Percentiles rank a stretch among this genome's conserved stretches.
Evolutionary conservation across 2,797 vertebrate species (phyloP).

Genomic region (Gymnopithys bicolor): DNA sequence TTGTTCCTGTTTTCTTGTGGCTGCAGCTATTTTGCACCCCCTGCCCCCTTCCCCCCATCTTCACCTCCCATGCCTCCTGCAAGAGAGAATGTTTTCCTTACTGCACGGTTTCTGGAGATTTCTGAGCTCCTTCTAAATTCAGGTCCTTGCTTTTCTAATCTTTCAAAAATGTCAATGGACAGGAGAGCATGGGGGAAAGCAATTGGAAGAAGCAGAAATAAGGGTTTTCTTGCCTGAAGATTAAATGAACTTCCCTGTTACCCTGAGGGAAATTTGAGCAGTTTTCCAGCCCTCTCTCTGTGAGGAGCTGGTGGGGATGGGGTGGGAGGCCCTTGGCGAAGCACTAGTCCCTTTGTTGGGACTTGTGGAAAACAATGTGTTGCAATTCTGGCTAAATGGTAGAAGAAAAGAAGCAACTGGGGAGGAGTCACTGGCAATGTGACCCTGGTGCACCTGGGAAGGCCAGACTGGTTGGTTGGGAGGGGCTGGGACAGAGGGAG

Average conservation of each 20-base stretch:
- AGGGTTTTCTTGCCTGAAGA: neutral
- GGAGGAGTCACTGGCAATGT: neutral
- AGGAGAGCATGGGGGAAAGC: neutral
- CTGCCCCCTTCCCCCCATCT: rapidly evolving
- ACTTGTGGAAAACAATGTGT: rapidly evolving
- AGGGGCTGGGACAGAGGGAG: neutral
- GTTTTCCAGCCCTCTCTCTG: rapidly evolving
- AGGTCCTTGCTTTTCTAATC: neutral
- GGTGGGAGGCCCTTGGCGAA: neutral
- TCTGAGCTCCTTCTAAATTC: neutral
- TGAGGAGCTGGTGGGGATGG: neutral
- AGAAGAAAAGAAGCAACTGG: neutral
- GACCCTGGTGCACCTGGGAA: neutral
- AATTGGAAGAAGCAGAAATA: neutral
- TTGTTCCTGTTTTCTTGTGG: neutral
- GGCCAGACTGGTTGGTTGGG: rapidly evolving
- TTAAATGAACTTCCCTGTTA: neutral
- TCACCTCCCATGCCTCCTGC: neutral
- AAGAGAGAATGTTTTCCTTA: rapidly evolving
- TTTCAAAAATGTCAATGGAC: neutral
- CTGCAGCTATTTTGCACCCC: neutral
- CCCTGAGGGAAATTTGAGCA: neutral
- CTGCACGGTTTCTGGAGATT: neutral
- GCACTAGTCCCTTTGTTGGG: neutral
- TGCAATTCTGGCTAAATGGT: neutral